Percentiles rank a stretch among this genome's conserved stretches.
Conservation (phyloP, 2,888 invertebrate genomes). For the Leucozona laternaria region DNA sequence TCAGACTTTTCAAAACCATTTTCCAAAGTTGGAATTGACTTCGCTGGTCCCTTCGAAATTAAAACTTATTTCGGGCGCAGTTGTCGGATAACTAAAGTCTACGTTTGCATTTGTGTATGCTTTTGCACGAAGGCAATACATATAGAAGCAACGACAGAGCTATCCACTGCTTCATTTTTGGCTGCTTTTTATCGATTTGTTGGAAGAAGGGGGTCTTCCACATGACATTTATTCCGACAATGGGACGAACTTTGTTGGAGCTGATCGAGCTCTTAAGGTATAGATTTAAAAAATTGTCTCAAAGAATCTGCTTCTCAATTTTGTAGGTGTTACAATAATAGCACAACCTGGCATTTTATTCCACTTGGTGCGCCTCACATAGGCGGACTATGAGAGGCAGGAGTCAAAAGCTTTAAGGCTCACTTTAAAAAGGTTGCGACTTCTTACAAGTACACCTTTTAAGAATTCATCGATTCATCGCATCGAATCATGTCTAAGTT, state of each 20-base stretch:
- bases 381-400: background rate
- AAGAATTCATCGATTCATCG: conserved; percentile 24
- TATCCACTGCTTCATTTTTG: conserved; percentile 59
- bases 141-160: too few species aligned
- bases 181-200: background rate
- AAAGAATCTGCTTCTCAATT: background rate
- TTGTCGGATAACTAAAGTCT: background rate
- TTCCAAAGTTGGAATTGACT: too few species aligned
- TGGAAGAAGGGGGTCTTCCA: conserved; percentile 34
- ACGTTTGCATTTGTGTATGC: too few species aligned
- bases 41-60: too few species aligned
- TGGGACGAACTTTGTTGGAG: conserved; percentile 48
- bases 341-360: conserved; percentile 4
- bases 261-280: background rate
- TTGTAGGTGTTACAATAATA: background rate
- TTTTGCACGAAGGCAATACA: too few species aligned
- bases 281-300: background rate
- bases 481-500: background rate
- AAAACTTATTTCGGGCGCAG: too few species aligned
- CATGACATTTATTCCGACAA: conserved; percentile 54
- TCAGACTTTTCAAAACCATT: too few species aligned
- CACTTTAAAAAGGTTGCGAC: background rate
- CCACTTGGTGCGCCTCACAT: conserved; percentile 7
- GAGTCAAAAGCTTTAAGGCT: too few species aligned
- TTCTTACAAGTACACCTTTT: background rate